Percentiles rank a stretch among this genome's conserved stretches.
Evolutionary conservation across 2,888 invertebrate species (phyloP).

Genomic region (Eupithecia abbreviata): DNA sequence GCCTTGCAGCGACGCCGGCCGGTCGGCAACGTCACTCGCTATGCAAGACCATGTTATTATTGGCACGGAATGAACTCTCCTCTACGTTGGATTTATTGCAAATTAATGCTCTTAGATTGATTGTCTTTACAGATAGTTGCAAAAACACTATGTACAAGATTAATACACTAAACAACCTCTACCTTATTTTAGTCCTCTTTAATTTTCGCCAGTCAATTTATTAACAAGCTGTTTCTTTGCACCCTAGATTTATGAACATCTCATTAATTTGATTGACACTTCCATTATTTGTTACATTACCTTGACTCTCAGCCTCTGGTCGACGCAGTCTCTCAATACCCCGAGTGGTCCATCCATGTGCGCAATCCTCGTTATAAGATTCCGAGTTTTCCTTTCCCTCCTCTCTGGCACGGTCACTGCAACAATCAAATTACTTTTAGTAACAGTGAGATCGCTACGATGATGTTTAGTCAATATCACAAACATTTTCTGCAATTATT

Average conservation of each 20-base stretch:
- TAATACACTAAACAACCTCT: background rate
- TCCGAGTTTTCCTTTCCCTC: slow-evolving; percentile 50
- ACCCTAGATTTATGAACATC: background rate
- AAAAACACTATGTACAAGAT: background rate
- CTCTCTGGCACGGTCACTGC: slow-evolving; percentile 52
- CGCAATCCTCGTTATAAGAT: slow-evolving; percentile 79
- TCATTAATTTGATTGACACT: background rate
- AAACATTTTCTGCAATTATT: background rate
- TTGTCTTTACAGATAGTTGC: slow-evolving; percentile 13
- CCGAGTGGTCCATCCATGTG: slow-evolving; percentile 85
- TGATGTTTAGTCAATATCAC: background rate
- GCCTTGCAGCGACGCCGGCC: slow-evolving; percentile 53
- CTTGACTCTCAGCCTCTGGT: slow-evolving; percentile 85
- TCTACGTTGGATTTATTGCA: slow-evolving; percentile 24
- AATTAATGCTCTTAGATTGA: slow-evolving; percentile 19
- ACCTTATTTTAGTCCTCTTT: background rate
- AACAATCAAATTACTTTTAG: slow-evolving; percentile 29
- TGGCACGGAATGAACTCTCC: slow-evolving; percentile 24
- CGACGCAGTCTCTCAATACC: slow-evolving; percentile 85
- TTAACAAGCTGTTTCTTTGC: background rate
- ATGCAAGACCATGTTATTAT: slow-evolving; percentile 34
- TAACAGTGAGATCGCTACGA: background rate
- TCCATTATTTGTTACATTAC: slow-evolving; percentile 62
- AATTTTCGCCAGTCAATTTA: background rate
- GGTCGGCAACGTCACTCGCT: slow-evolving; percentile 40